Evolutionary conservation across 1,140 invertebrate species (phyloP).

Genomic region (Acromyrmex charruanus): DNA sequence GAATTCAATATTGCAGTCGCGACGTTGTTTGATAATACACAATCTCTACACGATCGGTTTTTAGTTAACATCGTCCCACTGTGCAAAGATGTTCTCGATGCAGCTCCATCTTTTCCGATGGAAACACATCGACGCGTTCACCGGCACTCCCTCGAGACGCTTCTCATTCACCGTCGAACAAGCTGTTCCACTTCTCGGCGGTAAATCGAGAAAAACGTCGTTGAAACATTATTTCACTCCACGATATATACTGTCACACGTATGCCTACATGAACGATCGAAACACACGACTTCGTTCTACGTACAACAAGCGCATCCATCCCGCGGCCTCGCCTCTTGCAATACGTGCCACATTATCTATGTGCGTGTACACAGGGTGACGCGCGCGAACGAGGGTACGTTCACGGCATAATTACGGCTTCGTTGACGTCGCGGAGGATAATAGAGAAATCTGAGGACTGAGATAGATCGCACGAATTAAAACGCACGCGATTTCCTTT

Average conservation of each 20-base stretch:
- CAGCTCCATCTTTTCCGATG: slow-evolving; percentile 2
- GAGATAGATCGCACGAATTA: neutral
- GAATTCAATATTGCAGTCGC: neutral
- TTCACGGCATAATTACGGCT: slow-evolving; percentile 40
- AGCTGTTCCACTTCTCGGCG: slow-evolving; percentile 48
- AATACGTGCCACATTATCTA: slow-evolving; percentile 59
- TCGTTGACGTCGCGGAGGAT: neutral
- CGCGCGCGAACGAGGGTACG: slow-evolving; percentile 12
- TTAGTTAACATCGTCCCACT: slow-evolving; percentile 26
- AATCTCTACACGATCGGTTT: neutral
- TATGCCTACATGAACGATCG: slow-evolving; percentile 51
- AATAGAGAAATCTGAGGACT: neutral
- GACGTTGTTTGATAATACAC: neutral
- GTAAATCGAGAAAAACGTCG: slow-evolving; percentile 51
- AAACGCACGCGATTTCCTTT: too few relatives aligned
- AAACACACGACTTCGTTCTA: slow-evolving; percentile 31
- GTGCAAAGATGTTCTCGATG: slow-evolving; percentile 33
- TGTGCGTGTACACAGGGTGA: slow-evolving; percentile 42
- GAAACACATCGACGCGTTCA: slow-evolving; percentile 37
- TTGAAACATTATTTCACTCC: slow-evolving; percentile 53
- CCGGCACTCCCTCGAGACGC: slow-evolving; percentile 31
- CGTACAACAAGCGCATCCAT: slow-evolving; percentile 43
- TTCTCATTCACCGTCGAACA: slow-evolving; percentile 40
- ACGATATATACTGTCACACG: slow-evolving; percentile 48
- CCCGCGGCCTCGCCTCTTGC: slow-evolving; percentile 57